phyloP scores from a whole-genome alignment of 2,797 vertebrate genomes.

The Acipenser ruthenus region DNA sequence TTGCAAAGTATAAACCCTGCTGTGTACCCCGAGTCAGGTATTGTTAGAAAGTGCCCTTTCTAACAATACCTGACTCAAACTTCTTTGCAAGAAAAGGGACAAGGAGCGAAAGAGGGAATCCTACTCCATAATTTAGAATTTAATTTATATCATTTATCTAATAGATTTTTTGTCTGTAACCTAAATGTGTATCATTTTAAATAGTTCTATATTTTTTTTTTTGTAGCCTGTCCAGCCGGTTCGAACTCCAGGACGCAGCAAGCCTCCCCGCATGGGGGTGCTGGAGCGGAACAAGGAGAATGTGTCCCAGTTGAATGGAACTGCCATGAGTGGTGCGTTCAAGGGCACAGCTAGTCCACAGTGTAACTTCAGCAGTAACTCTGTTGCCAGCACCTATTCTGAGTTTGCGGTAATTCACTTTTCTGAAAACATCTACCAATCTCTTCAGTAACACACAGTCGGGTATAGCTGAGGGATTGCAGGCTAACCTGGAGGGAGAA shows the following conservation, averaged over 20 bases:
- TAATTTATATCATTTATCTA: no score
- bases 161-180: no score
- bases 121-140: no score
- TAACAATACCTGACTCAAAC: no score
- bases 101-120: no score
- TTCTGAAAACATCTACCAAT: constrained; percentile 40
- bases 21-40: no score
- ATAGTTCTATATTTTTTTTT: neutral
- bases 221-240: constrained; percentile 32
- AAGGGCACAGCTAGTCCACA: constrained; percentile 60
- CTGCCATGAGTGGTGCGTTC: constrained; percentile 69
- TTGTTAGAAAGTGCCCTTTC: no score
- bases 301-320: constrained; percentile 52
- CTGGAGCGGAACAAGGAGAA: constrained; percentile 81
- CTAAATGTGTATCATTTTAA: no score
- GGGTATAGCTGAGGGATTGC: constrained; percentile 13
- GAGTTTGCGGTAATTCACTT: constrained; percentile 89
- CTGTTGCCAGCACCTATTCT: constrained; percentile 94
- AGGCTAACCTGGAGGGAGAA: neutral
- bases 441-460: constrained; percentile 35
- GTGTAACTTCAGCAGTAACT: constrained; percentile 76
- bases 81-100: no score
- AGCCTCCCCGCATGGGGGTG: constrained; percentile 42
- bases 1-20: no score
- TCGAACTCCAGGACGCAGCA: constrained; percentile 45